These are phyloP conservation scores for Melieria picta DNA, from an alignment of 2,888 invertebrate genomes.

Conservation along the genomic window DNA sequence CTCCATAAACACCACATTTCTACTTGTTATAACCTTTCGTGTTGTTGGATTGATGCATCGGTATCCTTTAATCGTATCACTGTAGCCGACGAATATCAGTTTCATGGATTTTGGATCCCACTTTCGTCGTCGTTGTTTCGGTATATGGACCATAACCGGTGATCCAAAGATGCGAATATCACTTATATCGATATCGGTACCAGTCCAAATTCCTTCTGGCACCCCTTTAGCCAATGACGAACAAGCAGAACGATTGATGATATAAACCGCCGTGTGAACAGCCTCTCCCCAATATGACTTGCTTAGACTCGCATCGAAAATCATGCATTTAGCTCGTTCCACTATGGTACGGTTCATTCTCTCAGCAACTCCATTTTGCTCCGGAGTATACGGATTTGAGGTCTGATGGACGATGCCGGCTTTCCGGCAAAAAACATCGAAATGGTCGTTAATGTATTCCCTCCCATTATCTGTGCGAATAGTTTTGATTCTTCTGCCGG, in stretches of 20 bases:
- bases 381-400: slow-evolving; percentile 3
- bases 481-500: neutral
- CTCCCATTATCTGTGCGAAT: neutral
- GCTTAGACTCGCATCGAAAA: neutral
- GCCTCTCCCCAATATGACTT: slow-evolving; percentile 2
- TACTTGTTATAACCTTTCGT: neutral
- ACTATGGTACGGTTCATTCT: neutral
- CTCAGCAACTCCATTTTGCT: neutral
- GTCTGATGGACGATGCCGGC: slow-evolving; percentile 11
- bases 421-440: slow-evolving; percentile 1
- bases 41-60: slow-evolving; percentile 9
- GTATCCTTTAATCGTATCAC: slow-evolving; percentile 8
- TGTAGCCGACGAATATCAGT: slow-evolving; percentile 15
- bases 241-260: neutral
- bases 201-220: slow-evolving; percentile 1
- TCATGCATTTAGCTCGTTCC: neutral
- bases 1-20: slow-evolving; percentile 15
- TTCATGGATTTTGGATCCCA: slow-evolving; percentile 7
- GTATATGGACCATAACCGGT: neutral
- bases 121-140: neutral
- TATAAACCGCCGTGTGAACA: slow-evolving; percentile 1
- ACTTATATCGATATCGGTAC: neutral
- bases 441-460: slow-evolving; percentile 1
- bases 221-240: neutral
- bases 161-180: neutral